Base-by-base conservation (phyloP, 2,888 invertebrate genomes). In the Spicauda simplicius region DNA sequence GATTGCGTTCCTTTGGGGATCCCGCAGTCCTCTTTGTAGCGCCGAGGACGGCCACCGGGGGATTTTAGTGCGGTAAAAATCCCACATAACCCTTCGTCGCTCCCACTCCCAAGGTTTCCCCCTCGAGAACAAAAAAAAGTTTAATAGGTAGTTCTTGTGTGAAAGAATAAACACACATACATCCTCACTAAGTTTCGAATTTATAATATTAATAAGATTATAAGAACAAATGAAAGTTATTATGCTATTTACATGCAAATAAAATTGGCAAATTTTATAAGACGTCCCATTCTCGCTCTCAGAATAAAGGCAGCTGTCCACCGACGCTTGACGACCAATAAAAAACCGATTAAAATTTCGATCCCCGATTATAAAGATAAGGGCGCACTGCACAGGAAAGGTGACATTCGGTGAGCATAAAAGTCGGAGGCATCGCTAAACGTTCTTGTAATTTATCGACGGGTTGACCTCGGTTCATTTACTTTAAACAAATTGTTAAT, bases 401-500 rank as follows among this genome's bases (percentile, higher is more conserved):
- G 91, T 90, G 93, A 92, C 93, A 92, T 87, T 91, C 91, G 90
- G 88, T 85, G 79, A 83, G 84, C 89, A 90, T 87, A 86, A 90
- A 86, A 83, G 81, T 81, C 81, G 75, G 79, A 83, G 80, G 81
- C 84, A 83, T 86, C 85, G 88, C 86, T 89, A 86, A 90, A 83
- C 81, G 87, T 77, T 76, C 81, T 82, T 82, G 90, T 91, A 91
- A 92, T 88, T 92, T 93, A 92, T 89, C 84, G 87, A 85, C 77
- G 79, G 80, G 83, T 85, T 88, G 87, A 87, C 88, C 87, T 86
- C 88, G 85, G 84, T 86, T 90, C 89, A 91, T 93, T 93, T 91
- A 87, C 88, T 90, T 93, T 92, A 91, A 92, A 93, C 92, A 93
- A 93, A 93, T 93, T 93, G 91, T 93, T 92, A 92, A 93, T 92